These are phyloP conservation scores for Hozukius guyotensis DNA, from an alignment of 2,797 vertebrate species.

Conservation along the genomic window DNA sequence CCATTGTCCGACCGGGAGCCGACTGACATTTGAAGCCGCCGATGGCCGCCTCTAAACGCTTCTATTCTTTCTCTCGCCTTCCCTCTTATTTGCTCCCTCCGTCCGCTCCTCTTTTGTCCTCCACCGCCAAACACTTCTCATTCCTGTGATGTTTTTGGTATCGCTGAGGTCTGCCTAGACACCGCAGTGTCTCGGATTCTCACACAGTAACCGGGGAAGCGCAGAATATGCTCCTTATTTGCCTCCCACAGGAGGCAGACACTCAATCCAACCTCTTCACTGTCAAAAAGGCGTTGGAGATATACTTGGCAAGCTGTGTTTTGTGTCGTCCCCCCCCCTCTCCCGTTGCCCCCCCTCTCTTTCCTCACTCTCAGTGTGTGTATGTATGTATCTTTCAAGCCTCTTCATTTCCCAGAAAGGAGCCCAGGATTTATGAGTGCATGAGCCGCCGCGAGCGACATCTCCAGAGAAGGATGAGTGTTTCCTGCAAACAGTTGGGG, in stretches of 20 bases:
- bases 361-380: constrained; percentile 33
- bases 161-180: constrained; percentile 71
- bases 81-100: constrained; percentile 55
- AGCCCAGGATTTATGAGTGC: constrained; percentile 74
- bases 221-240: constrained; percentile 67
- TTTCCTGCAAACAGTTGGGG: constrained; percentile 84
- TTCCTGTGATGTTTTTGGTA: constrained; percentile 74
- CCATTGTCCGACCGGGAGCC: constrained; percentile 69
- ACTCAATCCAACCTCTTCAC: constrained; percentile 66
- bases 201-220: constrained; percentile 55
- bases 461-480: constrained; percentile 84
- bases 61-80: constrained; percentile 69
- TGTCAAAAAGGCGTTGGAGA: constrained; percentile 62
- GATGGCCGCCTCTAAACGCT: constrained; percentile 62
- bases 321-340: not conserved
- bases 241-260: constrained; percentile 64
- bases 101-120: constrained; percentile 48
- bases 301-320: constrained; percentile 69
- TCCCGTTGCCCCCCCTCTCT: not conserved
- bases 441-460: constrained; percentile 70
- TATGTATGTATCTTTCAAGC: constrained; percentile 67
- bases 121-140: constrained; percentile 54
- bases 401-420: constrained; percentile 76
- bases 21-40: constrained; percentile 65
- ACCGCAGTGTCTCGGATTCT: constrained; percentile 69